Base-by-base conservation (phyloP, 2,797 vertebrate species). In the Acrocephalus scirpaceus region DNA sequence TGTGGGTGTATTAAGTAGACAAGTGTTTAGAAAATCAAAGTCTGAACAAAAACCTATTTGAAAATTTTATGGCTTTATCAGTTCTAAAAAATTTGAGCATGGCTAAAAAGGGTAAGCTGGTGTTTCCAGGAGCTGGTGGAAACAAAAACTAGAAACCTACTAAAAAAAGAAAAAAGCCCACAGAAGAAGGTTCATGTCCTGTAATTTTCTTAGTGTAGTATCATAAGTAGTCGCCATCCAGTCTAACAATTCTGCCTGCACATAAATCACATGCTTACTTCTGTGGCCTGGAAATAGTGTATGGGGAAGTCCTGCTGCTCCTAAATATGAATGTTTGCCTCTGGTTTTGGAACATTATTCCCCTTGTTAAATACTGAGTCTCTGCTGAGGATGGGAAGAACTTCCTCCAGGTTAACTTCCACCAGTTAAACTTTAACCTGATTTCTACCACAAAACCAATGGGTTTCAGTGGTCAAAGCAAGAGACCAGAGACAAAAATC, bases 341-440 rank as follows among this genome's bases (percentile, higher is more conserved):
- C 30, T 76, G 13, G 4, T 82, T 32, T 26, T 45, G 38, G 36
- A 78, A 60, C 34, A 20, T 38, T 42, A 29, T 71, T 3, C 8
- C 6, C 5, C 17, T 69, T 0, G 0, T 51, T 71, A 51, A 74
- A 65, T 56, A 71, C 3, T 3, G 8, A 57, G 26, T 60, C 26
- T 66, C 26, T 56, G 2, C 3, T 72, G n/a, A 23, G 16, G 20
- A 34, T 45, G 11, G 50, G 36, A 81, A 62, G 32, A 72, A 50
- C 8, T 54, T 66, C 13, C 27, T 58, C 13, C 21, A 42, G 47
- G 21, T 16, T 38, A 38, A 38, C 38, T 38, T 38, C 38, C 1
- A 2, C 20, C 64, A n/a, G 13, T 47, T 84, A 69, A 74, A 75
- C 29, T 79, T 48, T 44, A 64, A 51, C 19, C 3, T 82, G 16